Percentiles rank a stretch among this genome's conserved stretches.
phyloP scores from a whole-genome alignment of 2,113 vertebrate species.

The Calyptommatus sinebrachiatus region DNA sequence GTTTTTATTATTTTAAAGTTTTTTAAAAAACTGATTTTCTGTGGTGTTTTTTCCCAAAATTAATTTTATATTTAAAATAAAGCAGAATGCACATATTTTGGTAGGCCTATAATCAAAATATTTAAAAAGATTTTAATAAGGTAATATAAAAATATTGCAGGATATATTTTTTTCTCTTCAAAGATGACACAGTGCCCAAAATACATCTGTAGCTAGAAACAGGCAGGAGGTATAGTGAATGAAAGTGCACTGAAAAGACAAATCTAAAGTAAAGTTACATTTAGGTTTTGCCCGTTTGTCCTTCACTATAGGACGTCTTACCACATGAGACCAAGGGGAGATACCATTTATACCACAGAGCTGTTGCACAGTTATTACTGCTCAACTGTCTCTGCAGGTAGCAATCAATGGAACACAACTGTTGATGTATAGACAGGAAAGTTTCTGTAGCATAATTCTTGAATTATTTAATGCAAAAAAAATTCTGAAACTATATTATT shows the following conservation, averaged over 20 bases:
- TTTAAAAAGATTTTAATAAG: constrained; percentile 34
- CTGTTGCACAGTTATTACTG: constrained; percentile 51
- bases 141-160: constrained; percentile 25
- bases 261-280: constrained; percentile 46
- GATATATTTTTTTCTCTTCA: constrained; percentile 44
- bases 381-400: constrained; percentile 49
- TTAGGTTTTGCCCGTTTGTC: constrained; percentile 52
- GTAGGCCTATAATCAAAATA: constrained; percentile 17
- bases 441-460: constrained; percentile 49
- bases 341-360: constrained; percentile 58
- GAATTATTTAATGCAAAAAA: constrained; percentile 38
- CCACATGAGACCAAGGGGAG: constrained; percentile 51
- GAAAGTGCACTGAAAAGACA: constrained; percentile 53
- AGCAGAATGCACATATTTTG: constrained; percentile 38
- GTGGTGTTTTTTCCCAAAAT: constrained; percentile 28
- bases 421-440: constrained; percentile 55
- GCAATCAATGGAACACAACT: constrained; percentile 62
- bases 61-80: constrained; percentile 51
- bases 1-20: background rate
- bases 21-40: constrained; percentile 36
- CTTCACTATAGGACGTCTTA: constrained; percentile 48
- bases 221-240: constrained; percentile 46
- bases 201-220: constrained; percentile 32
- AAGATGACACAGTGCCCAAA: constrained; percentile 44
- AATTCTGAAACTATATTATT: too few species aligned